Percentiles rank a stretch among this genome's conserved stretches.
Evolutionary conservation across 1,140 invertebrate genomes (phyloP).

Genomic region (Aphaenogaster floridana): DNA sequence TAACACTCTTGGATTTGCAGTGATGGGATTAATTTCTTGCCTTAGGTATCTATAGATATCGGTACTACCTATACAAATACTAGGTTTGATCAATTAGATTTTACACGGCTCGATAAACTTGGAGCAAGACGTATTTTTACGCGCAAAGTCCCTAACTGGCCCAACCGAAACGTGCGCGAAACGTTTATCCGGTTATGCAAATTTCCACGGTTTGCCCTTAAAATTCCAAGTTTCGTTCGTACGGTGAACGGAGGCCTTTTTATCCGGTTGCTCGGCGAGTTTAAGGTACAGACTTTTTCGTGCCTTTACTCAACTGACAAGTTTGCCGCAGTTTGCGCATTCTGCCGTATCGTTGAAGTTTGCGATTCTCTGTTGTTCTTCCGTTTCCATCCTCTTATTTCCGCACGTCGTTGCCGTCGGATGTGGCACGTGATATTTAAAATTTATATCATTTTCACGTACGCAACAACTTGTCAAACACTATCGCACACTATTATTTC

Average conservation of each 20-base stretch:
- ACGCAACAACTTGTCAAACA: conserved; percentile 9
- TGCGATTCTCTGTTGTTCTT: conserved; percentile 56
- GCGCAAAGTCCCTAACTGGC: conserved; percentile 33
- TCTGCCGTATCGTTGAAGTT: conserved; percentile 56
- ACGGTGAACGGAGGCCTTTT: conserved; percentile 25
- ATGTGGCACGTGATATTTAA: conserved; percentile 24
- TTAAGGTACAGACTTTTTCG: conserved; percentile 60
- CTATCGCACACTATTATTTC: conserved; percentile 1
- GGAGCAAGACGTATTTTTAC: conserved; percentile 22
- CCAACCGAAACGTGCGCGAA: conserved; percentile 38
- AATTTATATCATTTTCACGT: conserved; percentile 39
- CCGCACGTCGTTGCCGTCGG: conserved; percentile 2
- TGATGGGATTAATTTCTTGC: background rate
- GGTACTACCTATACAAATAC: background rate
- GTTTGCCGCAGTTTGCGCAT: conserved; percentile 56
- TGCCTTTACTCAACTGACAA: conserved; percentile 41
- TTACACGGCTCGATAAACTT: conserved; percentile 18
- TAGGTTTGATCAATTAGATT: background rate
- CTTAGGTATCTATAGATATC: background rate
- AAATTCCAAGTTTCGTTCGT: conserved; percentile 57
- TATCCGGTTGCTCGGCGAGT: conserved; percentile 29
- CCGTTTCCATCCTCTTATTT: conserved; percentile 33
- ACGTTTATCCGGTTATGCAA: conserved; percentile 59
- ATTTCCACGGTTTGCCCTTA: conserved; percentile 51
- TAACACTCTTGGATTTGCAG: too few relatives aligned